Base-by-base conservation (phyloP, 1,140 invertebrate genomes). In the Pomacea maculata region DNA sequence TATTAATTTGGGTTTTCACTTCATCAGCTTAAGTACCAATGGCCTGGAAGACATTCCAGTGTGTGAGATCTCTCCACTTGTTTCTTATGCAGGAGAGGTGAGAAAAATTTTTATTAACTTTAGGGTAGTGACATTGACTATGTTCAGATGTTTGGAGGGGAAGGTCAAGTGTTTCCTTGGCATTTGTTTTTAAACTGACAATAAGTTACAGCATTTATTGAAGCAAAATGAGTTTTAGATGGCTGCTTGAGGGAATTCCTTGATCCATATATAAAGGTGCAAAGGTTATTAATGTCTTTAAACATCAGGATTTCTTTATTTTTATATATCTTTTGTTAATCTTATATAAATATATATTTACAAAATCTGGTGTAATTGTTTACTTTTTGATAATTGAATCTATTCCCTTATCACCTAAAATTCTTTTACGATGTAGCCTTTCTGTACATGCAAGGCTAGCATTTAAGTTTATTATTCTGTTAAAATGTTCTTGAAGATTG, bases 1-100 rank as follows among this genome's bases (percentile, higher is more conserved):
- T 61, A 70, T 21, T 70, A 21, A 45, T 25, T 45, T 17, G 17
- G 6, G 71, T 45, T 45, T 72, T 19, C 71, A 34, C 34, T 34
- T 72, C 29, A 34, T 29, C 34, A 45, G 71, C 52, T 9, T 72
- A 45, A 45, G 9, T 17, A 72, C n/a, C 71, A 72, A 29, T 72
- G 4, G 52, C 55, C 4, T 11, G 21, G 34, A 11, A 12, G 68
- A 21, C n/a, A 17, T 12, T 70, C n/a, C 96, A 70, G 92, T 95
- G 64, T 94, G 96, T 87, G 98, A 99, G 93, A 95, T 99, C 82
- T 98, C 97, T 54, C 97, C 98, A 17, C 90, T 98, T 0, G 91
- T 98, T 0, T 97, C 97, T 0, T 99, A 98, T 87, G 94, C 94
- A 73, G 98, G 98, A 10, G 98, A 91, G 87, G 89, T 90, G 84